Evolutionary conservation across 1,140 invertebrate species (phyloP).

Genomic region (Paralvinella palmiformis): DNA sequence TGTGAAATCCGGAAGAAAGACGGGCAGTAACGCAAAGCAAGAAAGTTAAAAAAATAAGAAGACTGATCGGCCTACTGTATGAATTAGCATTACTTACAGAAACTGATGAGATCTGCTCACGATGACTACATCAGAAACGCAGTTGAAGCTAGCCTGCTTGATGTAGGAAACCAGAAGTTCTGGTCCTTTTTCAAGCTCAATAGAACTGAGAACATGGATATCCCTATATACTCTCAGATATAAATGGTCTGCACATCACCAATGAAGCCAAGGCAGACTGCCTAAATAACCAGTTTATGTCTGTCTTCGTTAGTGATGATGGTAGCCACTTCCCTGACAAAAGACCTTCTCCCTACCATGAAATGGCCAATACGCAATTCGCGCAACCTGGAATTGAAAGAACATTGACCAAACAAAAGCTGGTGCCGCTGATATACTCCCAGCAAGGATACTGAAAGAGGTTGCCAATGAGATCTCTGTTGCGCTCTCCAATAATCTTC

Average conservation of each 20-base stretch:
- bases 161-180: background rate
- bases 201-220: background rate
- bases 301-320: background rate
- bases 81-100: background rate
- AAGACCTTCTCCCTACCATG: background rate
- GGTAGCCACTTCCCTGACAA: background rate
- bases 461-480: background rate
- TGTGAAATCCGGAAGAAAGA: constrained; percentile 4
- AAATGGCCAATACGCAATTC: background rate
- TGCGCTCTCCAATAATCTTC: background rate
- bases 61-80: background rate
- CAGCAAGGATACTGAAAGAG: background rate
- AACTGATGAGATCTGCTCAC: background rate
- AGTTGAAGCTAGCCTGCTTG: background rate
- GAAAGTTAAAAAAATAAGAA: background rate
- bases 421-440: background rate
- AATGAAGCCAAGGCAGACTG: background rate
- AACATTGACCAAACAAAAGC: background rate
- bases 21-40: background rate
- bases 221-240: constrained; percentile 6
- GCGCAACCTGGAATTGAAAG: background rate
- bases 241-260: background rate
- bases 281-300: background rate
- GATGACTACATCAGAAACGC: background rate
- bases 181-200: background rate